Evolutionary conservation across 2,888 invertebrate species (phyloP).

Genomic region (Synanthedon myopaeformis): DNA sequence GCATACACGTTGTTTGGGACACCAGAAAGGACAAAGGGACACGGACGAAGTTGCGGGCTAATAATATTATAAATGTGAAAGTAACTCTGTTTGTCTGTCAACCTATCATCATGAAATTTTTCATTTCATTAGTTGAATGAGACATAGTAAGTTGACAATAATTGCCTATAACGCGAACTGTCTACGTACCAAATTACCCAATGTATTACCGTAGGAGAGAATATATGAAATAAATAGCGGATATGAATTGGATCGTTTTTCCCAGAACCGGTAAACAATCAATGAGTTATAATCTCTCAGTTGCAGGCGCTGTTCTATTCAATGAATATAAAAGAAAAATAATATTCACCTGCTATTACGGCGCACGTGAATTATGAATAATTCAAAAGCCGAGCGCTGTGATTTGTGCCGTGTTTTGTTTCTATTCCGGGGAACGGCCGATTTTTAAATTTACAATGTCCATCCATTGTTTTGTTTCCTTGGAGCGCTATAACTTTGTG

Average conservation of each 20-base stretch:
- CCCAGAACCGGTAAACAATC: conserved; percentile 1
- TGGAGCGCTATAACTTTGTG: no score
- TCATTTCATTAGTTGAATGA: no score
- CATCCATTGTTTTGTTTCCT: not conserved
- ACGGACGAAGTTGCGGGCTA: no score
- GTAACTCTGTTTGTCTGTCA: no score
- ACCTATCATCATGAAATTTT: no score
- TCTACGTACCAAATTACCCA: not conserved
- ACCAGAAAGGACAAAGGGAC: no score
- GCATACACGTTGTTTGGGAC: no score
- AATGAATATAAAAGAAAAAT: conserved; percentile 44
- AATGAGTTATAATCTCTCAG: conserved; percentile 23
- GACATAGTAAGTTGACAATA: not conserved
- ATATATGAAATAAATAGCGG: not conserved
- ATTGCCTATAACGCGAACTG: not conserved
- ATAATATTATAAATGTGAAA: no score
- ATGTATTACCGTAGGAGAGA: not conserved
- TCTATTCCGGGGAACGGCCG: not conserved
- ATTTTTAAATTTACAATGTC: not conserved
- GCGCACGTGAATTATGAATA: conserved; percentile 38
- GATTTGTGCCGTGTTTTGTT: conserved; percentile 1
- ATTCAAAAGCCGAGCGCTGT: conserved; percentile 27
- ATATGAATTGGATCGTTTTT: not conserved
- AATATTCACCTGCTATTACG: conserved; percentile 52
- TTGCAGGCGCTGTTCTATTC: conserved; percentile 38